Evolutionary conservation across 1,140 invertebrate genomes (phyloP), one percentile per base, ranked within the genome.

Genomic region (Melanaphis sacchari): DNA sequence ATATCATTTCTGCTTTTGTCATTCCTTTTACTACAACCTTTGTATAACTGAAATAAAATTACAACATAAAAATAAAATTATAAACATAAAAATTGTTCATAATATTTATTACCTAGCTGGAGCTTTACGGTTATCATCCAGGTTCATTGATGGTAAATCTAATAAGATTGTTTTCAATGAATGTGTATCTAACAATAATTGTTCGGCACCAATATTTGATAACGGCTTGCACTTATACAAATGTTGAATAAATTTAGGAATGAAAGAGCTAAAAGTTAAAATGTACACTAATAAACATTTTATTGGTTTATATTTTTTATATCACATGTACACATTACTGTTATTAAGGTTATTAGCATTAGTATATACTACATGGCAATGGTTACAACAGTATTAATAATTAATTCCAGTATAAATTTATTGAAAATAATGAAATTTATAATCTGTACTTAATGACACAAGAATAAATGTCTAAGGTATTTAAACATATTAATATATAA

Each of bases 1-100:
- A 95, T 84, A 99, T 98, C 98, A 99, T 99, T 96, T 99, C 99
- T 1, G 99, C 99, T 94, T 98, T 98, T 8, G 98, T 98, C 98
- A 99, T 99, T 40, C 98, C 97, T 95, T 99, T 99, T 1, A 98
- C 97, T 0, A 99, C 99, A 38, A 99, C 98, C 95, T 97, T 96
- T 31, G 97, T 97, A 94, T 96, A 97, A 94, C 96, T 96, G 94
- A 94, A 43, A 93, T 92, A 82, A 87, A 38, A 93, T 40, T 52
- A 43, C 26, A 24, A 84, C 11, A 81, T 5, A 38, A 94, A 43
- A 46, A 87, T 93, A 38, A 59, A 54, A n/a, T n/a, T 46, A 22
- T n/a, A 91, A 82, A 41, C 8, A 18, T 40, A 40, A 54, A n/a
- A 22, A 38, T 84, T n/a, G 1, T 66, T 76, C 1, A n/a, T 26